Percentiles rank a stretch among this genome's conserved stretches.
These are phyloP conservation scores for Turdus rufiventris DNA, from an alignment of 2,113 vertebrate genomes.

Conservation along the genomic window DNA sequence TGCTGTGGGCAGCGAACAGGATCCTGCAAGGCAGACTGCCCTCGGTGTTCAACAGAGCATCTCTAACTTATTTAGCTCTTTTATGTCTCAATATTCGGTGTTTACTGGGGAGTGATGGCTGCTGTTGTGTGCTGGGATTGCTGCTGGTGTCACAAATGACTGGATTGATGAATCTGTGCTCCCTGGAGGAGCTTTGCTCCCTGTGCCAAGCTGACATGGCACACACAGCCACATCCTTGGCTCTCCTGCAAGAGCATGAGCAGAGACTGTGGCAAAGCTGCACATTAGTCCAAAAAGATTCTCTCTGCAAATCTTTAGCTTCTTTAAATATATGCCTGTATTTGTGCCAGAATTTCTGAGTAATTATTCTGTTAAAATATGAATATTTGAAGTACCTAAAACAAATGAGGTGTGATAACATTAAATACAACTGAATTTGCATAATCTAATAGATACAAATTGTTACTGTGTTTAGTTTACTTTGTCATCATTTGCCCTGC, in stretches of 20 bases:
- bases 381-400: constrained; percentile 5
- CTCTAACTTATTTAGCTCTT: background rate
- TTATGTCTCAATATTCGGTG: background rate
- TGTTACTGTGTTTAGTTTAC: background rate
- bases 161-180: background rate
- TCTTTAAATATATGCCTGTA: background rate
- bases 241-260: accelerated
- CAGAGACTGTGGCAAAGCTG: background rate
- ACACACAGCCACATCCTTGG: background rate
- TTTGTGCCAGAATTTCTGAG: background rate
- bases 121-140: background rate
- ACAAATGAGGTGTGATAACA: background rate
- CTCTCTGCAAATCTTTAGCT: background rate
- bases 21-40: background rate
- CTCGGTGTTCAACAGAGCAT: background rate
- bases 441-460: background rate
- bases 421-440: background rate
- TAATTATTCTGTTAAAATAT: background rate
- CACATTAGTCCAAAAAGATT: background rate
- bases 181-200: background rate
- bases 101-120: background rate
- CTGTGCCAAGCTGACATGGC: background rate
- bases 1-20: background rate
- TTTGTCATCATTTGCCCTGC: background rate
- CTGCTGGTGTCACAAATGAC: accelerated